Conservation (phyloP, 2,888 invertebrate genomes). For the Cybosia mesomella region DNA sequence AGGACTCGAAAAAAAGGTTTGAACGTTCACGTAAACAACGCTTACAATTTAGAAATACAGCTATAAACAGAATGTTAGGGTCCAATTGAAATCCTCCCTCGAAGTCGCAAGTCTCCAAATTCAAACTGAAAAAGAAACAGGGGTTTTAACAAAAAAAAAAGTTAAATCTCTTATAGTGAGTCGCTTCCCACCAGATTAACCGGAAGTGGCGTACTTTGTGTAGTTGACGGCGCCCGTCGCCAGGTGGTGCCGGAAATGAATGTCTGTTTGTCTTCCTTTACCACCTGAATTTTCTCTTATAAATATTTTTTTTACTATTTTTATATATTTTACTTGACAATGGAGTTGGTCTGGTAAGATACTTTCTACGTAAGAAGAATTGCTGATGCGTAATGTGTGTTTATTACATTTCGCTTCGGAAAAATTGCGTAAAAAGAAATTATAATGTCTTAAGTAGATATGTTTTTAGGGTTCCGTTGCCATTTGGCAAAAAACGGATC, state of each 20-base stretch:
- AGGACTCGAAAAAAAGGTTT: slow-evolving; percentile 19
- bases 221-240: slow-evolving; percentile 57
- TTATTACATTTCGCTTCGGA: slow-evolving; percentile 8
- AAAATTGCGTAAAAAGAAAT: not conserved
- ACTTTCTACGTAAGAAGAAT: slow-evolving; percentile 16
- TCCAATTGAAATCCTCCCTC: slow-evolving; percentile 24
- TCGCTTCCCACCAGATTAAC: slow-evolving; percentile 52
- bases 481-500: no score
- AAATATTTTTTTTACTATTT: slow-evolving; percentile 31
- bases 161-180: slow-evolving; percentile 39
- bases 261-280: slow-evolving; percentile 72
- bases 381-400: slow-evolving; percentile 5
- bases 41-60: slow-evolving; percentile 23
- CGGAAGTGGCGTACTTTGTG: slow-evolving; percentile 62
- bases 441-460: no score
- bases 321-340: slow-evolving; percentile 27
- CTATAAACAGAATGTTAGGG: slow-evolving; percentile 24
- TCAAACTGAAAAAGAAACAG: slow-evolving; percentile 34
- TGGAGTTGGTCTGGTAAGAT: slow-evolving; percentile 18
- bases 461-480: not conserved
- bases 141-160: slow-evolving; percentile 37
- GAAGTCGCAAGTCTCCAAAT: slow-evolving; percentile 36
- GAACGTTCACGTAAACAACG: slow-evolving; percentile 20
- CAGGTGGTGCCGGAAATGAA: slow-evolving; percentile 68
- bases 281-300: slow-evolving; percentile 58